phyloP scores from a whole-genome alignment of 2,113 vertebrate species.

The Ictalurus punctatus region DNA sequence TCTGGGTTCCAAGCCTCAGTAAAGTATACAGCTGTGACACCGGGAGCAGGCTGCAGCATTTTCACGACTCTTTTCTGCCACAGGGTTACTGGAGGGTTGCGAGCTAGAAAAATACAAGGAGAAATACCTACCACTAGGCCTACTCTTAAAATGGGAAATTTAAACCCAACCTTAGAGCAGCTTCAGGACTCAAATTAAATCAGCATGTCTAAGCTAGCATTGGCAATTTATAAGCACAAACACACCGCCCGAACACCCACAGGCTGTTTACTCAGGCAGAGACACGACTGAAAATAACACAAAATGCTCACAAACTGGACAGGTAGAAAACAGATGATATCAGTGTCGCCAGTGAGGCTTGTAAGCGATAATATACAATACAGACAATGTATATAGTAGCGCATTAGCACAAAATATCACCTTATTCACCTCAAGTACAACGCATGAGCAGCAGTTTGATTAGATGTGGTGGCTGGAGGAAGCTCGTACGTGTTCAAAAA shows the following conservation, averaged over 20 bases:
- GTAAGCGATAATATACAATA: neutral
- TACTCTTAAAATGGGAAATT: slow-evolving; percentile 18
- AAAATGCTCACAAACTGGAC: neutral
- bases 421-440: neutral
- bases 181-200: slow-evolving; percentile 40
- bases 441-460: too few species aligned
- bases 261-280: slow-evolving; percentile 20
- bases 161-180: slow-evolving; percentile 30
- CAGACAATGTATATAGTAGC: neutral
- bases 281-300: neutral
- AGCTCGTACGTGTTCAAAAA: neutral
- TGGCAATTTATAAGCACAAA: slow-evolving; percentile 31
- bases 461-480: neutral
- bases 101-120: neutral
- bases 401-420: neutral
- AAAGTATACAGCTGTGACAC: neutral
- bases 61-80: neutral
- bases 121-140: neutral
- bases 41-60: neutral
- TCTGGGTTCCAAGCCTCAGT: neutral
- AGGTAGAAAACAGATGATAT: neutral
- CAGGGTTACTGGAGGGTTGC: neutral
- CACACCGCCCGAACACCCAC: neutral
- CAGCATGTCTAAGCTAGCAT: slow-evolving; percentile 19
- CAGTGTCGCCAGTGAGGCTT: neutral